Percentiles rank a stretch among this genome's conserved stretches.
Conservation (phyloP, 2,797 vertebrate genomes). For the Tokudaia muenninki region DNA sequence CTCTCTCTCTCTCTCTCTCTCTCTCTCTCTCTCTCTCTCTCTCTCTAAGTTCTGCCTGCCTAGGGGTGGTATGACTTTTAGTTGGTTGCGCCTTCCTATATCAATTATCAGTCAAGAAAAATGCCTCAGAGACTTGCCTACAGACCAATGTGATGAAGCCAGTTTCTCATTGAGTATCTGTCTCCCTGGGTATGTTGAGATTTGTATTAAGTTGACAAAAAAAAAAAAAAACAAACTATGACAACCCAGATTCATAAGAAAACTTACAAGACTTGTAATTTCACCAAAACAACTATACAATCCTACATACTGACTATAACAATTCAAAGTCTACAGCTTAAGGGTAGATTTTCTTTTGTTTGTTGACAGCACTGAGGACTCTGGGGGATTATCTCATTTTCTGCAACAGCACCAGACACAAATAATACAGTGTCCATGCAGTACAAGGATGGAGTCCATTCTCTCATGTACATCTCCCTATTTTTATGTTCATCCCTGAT, state of each 20-base stretch:
- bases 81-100: background rate
- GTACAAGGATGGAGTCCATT: fast-evolving
- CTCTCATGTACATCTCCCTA: background rate
- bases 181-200: background rate
- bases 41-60: background rate
- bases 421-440: background rate
- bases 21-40: background rate
- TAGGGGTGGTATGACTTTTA: background rate
- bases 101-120: background rate
- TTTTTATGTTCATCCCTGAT: background rate
- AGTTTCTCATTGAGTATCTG: background rate
- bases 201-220: background rate
- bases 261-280: background rate
- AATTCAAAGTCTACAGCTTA: background rate
- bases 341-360: background rate
- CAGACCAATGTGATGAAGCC: background rate
- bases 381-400: background rate
- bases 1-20: background rate
- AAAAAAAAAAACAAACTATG: background rate
- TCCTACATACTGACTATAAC: background rate
- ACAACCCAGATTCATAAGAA: background rate
- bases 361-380: background rate
- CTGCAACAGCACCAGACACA: background rate
- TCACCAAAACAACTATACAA: background rate
- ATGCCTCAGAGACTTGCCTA: no score